Base-by-base conservation (phyloP, 2,888 invertebrate species). In the Yponomeuta cagnagella region DNA sequence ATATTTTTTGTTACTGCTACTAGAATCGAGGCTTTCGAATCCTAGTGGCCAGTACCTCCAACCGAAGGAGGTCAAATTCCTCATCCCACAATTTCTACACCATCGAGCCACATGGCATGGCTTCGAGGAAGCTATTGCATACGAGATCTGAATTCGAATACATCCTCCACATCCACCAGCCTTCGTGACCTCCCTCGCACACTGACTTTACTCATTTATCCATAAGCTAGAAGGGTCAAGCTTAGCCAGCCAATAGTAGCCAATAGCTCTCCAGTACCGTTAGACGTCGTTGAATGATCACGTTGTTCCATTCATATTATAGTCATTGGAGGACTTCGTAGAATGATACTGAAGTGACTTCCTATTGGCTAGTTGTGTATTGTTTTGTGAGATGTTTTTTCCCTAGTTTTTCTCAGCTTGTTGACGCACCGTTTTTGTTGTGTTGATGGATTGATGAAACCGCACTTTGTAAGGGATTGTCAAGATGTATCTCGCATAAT, bases 121-220 rank as follows among this genome's bases (percentile, higher is more conserved):
- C 65, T 68, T 68, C 68, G 68, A 68, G 68, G 68, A 68, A 70
- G 43, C 70, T 63, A 63, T 37, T 15, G n/a, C 63, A 63, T 70
- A 70, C 70, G 70, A 63, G 63, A 63, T 37, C 70, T 70, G 70
- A 70, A 70, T 70, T 70, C 63, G 23, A 70, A 70, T 63, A 70
- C 70, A 63, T 63, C 68, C 68, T 69, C 31, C 30, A 12, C 30
- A 37, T n/a, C n/a, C 37, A 37, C 70, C 58, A 23, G 10, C 23
- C 15, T 31, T 37, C 33, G 23, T 63, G 70, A 37, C 63, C 70
- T 70, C n/a, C 37, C 37, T n/a, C 15, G 15, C 52, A 58, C 15
- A 15, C 33, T 37, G 10, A 23, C 52, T 52, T 30, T 43, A 43
- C 43, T 43, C 43, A 43, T 68, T 0, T n/a, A 48, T n/a, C 43